Evolutionary conservation across 2,888 invertebrate genomes (phyloP).

Genomic region (Blastobasis lacticolella): DNA sequence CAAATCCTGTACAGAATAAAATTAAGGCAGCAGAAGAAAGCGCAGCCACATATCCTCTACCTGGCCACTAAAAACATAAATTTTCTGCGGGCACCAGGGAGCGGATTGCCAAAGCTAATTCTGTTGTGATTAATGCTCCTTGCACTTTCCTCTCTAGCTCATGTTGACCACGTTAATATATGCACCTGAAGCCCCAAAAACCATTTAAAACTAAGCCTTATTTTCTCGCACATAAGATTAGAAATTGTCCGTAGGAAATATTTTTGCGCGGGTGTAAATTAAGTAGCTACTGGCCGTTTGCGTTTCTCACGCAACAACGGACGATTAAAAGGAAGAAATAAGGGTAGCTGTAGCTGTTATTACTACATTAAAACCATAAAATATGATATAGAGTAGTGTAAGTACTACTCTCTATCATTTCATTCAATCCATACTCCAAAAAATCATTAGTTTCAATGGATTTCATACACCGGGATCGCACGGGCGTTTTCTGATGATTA

Average conservation of each 20-base stretch:
- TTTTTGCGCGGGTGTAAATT: slow-evolving; percentile 28
- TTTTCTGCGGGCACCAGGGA: slow-evolving; percentile 61
- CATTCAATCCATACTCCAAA: too few species aligned
- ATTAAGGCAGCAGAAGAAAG: too few species aligned
- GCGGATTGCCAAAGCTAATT: slow-evolving; percentile 73
- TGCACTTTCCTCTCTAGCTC: slow-evolving; percentile 61
- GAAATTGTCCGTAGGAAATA: not conserved
- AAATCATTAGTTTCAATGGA: too few species aligned
- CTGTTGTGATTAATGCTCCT: slow-evolving; percentile 71
- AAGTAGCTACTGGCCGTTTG: slow-evolving; percentile 58
- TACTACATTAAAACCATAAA: too few species aligned
- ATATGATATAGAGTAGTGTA: too few species aligned
- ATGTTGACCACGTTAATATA: slow-evolving; percentile 25
- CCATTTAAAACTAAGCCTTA: slow-evolving; percentile 27
- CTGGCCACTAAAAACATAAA: slow-evolving; percentile 44
- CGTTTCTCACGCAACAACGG: slow-evolving; percentile 70
- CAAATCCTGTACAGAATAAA: too few species aligned
- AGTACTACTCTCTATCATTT: too few species aligned
- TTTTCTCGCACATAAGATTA: slow-evolving; percentile 10
- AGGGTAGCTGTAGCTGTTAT: slow-evolving; percentile 14
- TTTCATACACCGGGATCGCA: too few species aligned
- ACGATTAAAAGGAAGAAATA: slow-evolving; percentile 51
- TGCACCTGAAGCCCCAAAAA: slow-evolving; percentile 2
- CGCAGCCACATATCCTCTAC: too few species aligned
- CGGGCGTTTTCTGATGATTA: too few species aligned